Evolutionary conservation across 1,140 invertebrate genomes (phyloP).

Genomic region (Dufourea novaeangliae): DNA sequence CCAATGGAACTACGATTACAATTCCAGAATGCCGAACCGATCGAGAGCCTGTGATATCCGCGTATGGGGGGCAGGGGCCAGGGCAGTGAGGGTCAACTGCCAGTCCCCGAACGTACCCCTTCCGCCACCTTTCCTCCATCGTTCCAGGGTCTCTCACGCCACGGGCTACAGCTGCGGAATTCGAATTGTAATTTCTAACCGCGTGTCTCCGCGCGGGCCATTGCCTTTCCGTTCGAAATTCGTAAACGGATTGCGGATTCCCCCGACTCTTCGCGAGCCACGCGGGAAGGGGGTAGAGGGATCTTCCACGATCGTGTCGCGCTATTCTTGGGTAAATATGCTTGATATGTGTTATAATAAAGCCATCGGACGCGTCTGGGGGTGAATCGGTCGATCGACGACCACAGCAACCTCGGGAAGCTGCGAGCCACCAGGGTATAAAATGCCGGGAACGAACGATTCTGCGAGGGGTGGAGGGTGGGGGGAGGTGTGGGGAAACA

Average conservation of each 20-base stretch:
- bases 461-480: too few relatives aligned
- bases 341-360: slow-evolving; percentile 47
- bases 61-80: too few relatives aligned
- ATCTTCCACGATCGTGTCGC: background rate
- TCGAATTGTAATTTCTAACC: slow-evolving; percentile 76
- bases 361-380: too few relatives aligned
- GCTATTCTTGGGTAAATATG: slow-evolving; percentile 17
- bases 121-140: slow-evolving; percentile 13
- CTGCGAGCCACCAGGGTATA: too few relatives aligned
- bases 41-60: slow-evolving; percentile 65
- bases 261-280: slow-evolving; percentile 37
- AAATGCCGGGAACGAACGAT: too few relatives aligned
- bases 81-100: slow-evolving; percentile 58
- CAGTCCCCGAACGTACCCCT: slow-evolving; percentile 23
- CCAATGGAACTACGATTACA: slow-evolving; percentile 72
- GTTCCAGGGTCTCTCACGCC: slow-evolving; percentile 17
- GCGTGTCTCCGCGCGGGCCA: slow-evolving; percentile 63
- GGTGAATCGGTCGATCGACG: too few relatives aligned
- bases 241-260: slow-evolving; percentile 64
- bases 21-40: slow-evolving; percentile 74
- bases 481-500: too few relatives aligned
- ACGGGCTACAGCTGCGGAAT: slow-evolving; percentile 66
- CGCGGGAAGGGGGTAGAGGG: too few relatives aligned
- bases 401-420: too few relatives aligned
- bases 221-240: slow-evolving; percentile 63